A percentile compares a stretch with the other conserved stretches of the same genome.
Evolutionary conservation across 37 sponge, comb jelly and placozoan species (phyloP).

Genomic region (Chondrosia reniformis): DNA sequence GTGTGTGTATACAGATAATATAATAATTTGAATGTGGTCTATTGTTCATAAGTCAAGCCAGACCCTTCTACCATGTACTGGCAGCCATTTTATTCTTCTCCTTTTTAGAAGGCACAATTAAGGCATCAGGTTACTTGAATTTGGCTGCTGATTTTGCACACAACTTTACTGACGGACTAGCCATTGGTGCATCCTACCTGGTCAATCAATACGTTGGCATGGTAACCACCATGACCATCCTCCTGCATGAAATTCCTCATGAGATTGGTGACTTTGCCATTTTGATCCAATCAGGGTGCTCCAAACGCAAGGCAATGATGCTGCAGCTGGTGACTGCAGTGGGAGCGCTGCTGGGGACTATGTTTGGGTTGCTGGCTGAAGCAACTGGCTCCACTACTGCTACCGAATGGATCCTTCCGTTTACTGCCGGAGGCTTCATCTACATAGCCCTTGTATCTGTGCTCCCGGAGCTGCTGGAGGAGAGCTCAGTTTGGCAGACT

Average conservation of each 20-base stretch:
- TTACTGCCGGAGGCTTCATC: slow-evolving; percentile 98
- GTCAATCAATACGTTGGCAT: slow-evolving; percentile 72
- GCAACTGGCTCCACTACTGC: slow-evolving; percentile 30
- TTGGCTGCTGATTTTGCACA: slow-evolving; percentile 91
- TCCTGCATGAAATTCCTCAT: slow-evolving; percentile 95
- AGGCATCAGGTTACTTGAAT: slow-evolving; percentile 87
- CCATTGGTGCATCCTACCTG: slow-evolving; percentile 90
- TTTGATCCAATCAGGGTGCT: slow-evolving; percentile 88
- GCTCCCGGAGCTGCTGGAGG: slow-evolving; percentile 86
- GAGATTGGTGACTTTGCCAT: slow-evolving; percentile 99
- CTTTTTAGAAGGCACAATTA: slow-evolving; percentile 38
- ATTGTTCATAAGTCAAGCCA: neutral
- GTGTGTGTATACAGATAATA: neutral
- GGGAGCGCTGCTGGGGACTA: slow-evolving; percentile 83
- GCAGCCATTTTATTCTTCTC: no score
- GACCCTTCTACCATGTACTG: no score
- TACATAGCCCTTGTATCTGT: slow-evolving; percentile 94
- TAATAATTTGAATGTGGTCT: neutral
- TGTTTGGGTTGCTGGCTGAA: slow-evolving; percentile 82
- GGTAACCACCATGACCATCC: slow-evolving; percentile 88
- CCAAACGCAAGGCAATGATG: slow-evolving; percentile 84
- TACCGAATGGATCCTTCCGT: slow-evolving; percentile 83
- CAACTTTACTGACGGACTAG: slow-evolving; percentile 97
- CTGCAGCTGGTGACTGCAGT: slow-evolving; percentile 90
- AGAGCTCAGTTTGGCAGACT: slow-evolving; percentile 61